Base-by-base conservation (phyloP, 2,113 vertebrate genomes). In the Sebastes schlegelii region DNA sequence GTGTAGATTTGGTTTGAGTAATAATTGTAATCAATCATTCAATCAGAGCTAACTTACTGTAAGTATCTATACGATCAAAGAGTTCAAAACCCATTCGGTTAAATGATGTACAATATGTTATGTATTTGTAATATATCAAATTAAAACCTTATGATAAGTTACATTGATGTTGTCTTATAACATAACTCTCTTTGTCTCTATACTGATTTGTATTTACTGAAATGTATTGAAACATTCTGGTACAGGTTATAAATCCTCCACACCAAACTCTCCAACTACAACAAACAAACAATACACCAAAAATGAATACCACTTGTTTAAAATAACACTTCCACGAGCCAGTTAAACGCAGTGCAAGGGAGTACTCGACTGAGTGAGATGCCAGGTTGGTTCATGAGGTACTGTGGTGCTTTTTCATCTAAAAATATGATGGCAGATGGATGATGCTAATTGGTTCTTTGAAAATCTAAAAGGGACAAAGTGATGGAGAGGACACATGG, bases 391-490 rank as follows among this genome's bases (percentile, higher is more conserved):
- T 81, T 51, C 26, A 77, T 64, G 61, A 83, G 62, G 62, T 61
- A 14, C 54, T 49, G 21, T 49, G 54, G 34, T 34, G 34, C 34
- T 51, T 77, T 70, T 74, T 48, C 42, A 60, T 80, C 43, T 71
- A 68, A 72, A 78, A 85, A 74, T 83, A 71, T 40, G 66, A 72
- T 70, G 72, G 57, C 83, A 88, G 85, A 89, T 89, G 87, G 85
- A 74, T 79, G 77, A 83, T 51, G 68, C 60, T 86, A 83, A 88
- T 85, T 88, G 62, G 77, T 63, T 42, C 26, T 76, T 68, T 81
- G 8, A 42, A 74, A 88, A 61, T 77, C 45, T 73, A 68, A 81
- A 42, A 76, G 46, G 26, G 80, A 77, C 10, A 74, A 77, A 70
- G 69, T 82, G 80, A 89, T 67, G 61, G 61, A 60, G 49, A 57